A percentile compares a stretch with the other conserved stretches of the same genome.
These are phyloP conservation scores for Didymodactylos carnosus DNA, from an alignment of 2,888 invertebrate genomes.

Conservation along the genomic window DNA sequence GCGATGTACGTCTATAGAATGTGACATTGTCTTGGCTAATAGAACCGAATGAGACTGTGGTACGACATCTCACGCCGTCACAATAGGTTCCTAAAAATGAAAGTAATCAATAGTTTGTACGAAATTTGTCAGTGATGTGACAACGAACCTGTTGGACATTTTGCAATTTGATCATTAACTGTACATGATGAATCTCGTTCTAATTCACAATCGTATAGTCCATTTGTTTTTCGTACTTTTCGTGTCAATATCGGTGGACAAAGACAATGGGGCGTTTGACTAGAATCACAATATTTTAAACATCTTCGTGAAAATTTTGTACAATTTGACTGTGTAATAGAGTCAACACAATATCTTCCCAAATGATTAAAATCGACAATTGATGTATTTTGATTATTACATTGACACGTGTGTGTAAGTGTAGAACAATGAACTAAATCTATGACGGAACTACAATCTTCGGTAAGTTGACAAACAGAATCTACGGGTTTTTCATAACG, in stretches of 20 bases:
- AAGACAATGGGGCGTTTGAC: not conserved
- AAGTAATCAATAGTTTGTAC: not conserved
- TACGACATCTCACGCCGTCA: not conserved
- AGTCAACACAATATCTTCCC: not conserved
- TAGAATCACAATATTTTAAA: not conserved
- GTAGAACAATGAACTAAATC: not conserved
- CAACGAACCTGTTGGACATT: not conserved
- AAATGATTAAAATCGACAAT: not conserved
- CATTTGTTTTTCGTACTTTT: not conserved
- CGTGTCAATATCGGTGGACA: not conserved
- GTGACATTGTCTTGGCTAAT: too few species aligned
- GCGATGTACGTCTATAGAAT: too few species aligned
- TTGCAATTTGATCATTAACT: not conserved
- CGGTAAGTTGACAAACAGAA: not conserved
- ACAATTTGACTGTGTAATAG: not conserved
- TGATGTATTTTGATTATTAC: not conserved
- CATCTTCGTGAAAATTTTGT: not conserved
- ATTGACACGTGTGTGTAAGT: not conserved
- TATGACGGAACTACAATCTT: not conserved
- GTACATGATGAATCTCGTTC: not conserved
- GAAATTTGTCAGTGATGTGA: not conserved
- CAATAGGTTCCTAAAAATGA: not conserved
- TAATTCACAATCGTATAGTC: not conserved
- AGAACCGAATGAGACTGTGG: too few species aligned
- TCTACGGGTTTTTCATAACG: not conserved